phyloP scores from a whole-genome alignment of 2,888 invertebrate genomes.

The Sialis lutaria region DNA sequence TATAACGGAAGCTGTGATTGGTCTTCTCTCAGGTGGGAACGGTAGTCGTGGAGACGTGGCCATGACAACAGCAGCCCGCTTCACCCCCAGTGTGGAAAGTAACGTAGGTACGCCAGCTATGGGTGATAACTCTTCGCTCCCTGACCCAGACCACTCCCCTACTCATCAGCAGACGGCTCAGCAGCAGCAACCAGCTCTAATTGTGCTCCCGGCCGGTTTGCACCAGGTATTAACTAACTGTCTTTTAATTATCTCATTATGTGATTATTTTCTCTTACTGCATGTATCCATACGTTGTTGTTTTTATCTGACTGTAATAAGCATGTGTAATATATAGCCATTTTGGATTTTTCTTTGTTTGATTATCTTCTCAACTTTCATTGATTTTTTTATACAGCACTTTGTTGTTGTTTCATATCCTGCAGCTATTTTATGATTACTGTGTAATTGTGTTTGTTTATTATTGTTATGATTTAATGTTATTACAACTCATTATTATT shows the following conservation, averaged over 20 bases:
- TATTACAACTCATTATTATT: not conserved
- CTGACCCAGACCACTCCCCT: slow-evolving; percentile 16
- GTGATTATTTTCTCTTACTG: no score
- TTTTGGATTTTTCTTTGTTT: no score
- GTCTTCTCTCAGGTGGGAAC: slow-evolving; percentile 22
- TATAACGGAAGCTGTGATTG: not conserved
- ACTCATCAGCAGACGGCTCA: slow-evolving; percentile 19
- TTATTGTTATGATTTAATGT: not conserved
- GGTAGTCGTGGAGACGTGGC: slow-evolving; percentile 25
- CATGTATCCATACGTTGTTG: no score
- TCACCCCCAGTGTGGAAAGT: slow-evolving; percentile 32
- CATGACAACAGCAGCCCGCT: slow-evolving; percentile 38
- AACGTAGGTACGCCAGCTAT: slow-evolving; percentile 17
- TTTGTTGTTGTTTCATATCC: not conserved
- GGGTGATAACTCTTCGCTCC: slow-evolving; percentile 8
- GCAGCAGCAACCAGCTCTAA: slow-evolving; percentile 26
- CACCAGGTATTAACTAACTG: slow-evolving; percentile 22
- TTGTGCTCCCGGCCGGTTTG: slow-evolving; percentile 28
- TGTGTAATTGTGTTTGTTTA: not conserved
- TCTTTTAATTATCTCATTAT: not conserved
- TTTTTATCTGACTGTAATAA: no score
- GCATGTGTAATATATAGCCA: no score
- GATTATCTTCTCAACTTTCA: no score
- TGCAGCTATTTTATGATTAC: not conserved
- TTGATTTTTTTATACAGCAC: not conserved